Conservation (phyloP, 2,888 invertebrate genomes). For the Torymus texanus region DNA sequence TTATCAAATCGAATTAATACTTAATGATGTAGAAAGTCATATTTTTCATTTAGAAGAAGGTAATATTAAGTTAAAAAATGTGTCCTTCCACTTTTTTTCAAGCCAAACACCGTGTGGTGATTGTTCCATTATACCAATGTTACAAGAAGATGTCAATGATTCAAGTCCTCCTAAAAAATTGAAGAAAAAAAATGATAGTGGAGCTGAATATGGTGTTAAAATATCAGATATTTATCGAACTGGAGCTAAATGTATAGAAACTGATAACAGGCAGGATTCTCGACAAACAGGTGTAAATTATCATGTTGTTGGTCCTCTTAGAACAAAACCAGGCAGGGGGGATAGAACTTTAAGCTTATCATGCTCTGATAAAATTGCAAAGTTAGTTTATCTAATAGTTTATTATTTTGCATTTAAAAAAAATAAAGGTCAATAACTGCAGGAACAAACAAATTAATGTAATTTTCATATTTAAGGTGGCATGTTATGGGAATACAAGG, state of each 20-base stretch:
- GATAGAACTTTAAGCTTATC: conserved; percentile 92
- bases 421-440: not conserved
- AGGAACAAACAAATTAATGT: not conserved
- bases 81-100: conserved; percentile 89
- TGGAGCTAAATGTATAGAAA: conserved; percentile 89
- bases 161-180: conserved; percentile 50
- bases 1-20: conserved; percentile 77
- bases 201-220: conserved; percentile 48
- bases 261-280: conserved; percentile 78
- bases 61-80: conserved; percentile 77
- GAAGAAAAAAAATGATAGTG: conserved; percentile 66
- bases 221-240: conserved; percentile 81
- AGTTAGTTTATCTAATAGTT: conserved; percentile 61
- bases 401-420: conserved; percentile 27
- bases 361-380: conserved; percentile 94
- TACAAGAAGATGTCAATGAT: conserved; percentile 61
- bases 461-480: conserved; percentile 79
- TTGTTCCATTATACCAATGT: conserved; percentile 88
- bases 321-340: conserved; percentile 94
- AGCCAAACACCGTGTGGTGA: conserved; percentile 96
- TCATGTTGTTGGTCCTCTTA: conserved; percentile 83
- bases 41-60: conserved; percentile 71
- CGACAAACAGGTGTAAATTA: conserved; percentile 79
- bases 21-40: conserved; percentile 66
- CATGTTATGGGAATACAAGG: conserved; percentile 91